Evolutionary conservation across 2,888 invertebrate species (phyloP), one percentile per base, ranked within the genome.

Genomic region (Thereva nobilitata): DNA sequence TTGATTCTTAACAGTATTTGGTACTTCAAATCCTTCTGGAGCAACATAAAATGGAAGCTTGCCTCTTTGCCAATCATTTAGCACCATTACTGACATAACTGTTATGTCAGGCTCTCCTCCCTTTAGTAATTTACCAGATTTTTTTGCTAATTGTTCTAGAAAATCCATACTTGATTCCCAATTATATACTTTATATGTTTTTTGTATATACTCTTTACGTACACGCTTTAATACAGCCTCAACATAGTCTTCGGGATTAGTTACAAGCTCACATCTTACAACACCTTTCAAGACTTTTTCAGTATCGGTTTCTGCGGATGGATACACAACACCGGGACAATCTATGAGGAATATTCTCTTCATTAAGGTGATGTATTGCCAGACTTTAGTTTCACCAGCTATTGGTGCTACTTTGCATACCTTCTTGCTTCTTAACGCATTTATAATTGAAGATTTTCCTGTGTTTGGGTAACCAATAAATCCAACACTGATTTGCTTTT

Each of bases 331-430:
- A 42, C 99, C 99, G 3, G 99, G 99, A 80, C 98, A 99, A 83
- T 99, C 99, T 73, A 99, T 97, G 9, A 99, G 84, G 79, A 93
- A 99, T 76, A 99, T 98, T 73, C 94, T 86, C 74, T 88, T 89
- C 98, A 99, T 99, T 64, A 99, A 82, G 1, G 98, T 97, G 49
- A 99, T 96, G 78, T 99, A 99, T 79, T 99, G 99, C 99, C 99
- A 99, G 1, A 98, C 97, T 83, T 95, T 95, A 0, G 94, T 95
- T 82, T 95, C 94, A 4, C 99, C 99, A 67, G 99, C 98, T 75
- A 99, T 95, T 0, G 99, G 99, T 4, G 99, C 99, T 0, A 92
- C 97, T 80, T 97, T 99, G 79, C 99, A 99, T 0, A 99, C 99
- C 82, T 99, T 97, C 76, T 97, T 97, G 7, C 93, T 91, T 65